A percentile compares a stretch with the other conserved stretches of the same genome.
These are phyloP conservation scores for Endomychus coccineus DNA, from an alignment of 2,888 invertebrate genomes.

Conservation along the genomic window DNA sequence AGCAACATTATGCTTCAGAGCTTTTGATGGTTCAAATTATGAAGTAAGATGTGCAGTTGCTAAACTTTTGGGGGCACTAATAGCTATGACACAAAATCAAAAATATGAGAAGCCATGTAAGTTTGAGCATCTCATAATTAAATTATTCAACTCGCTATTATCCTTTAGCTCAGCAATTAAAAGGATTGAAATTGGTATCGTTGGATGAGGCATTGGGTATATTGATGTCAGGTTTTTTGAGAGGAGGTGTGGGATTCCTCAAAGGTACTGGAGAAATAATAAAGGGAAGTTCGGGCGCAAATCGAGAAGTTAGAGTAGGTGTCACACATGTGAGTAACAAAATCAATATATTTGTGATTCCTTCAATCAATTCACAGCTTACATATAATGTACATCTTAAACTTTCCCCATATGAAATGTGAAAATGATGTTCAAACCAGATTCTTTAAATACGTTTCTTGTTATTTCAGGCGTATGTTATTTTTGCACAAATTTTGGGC, in stretches of 20 bases:
- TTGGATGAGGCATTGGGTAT: conserved; percentile 87
- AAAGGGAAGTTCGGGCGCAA: conserved; percentile 87
- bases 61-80: conserved; percentile 78
- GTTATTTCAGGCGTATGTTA: conserved; percentile 80
- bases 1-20: conserved; percentile 83
- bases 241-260: conserved; percentile 89
- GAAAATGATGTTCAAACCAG: neutral
- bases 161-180: conserved; percentile 38
- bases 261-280: conserved; percentile 93
- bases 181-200: conserved; percentile 62
- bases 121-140: neutral
- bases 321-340: conserved; percentile 79
- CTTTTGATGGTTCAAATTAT: conserved; percentile 87
- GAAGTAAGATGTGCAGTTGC: conserved; percentile 89
- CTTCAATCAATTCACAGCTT: conserved; percentile 12
- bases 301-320: conserved; percentile 93
- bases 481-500: conserved; percentile 90
- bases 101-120: conserved; percentile 45
- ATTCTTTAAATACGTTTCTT: too few relatives aligned
- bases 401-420: neutral
- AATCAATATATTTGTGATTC: neutral
- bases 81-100: conserved; percentile 72
- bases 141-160: neutral
- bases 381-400: conserved; percentile 5
- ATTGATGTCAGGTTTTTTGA: conserved; percentile 86